phyloP scores from a whole-genome alignment of 2,797 vertebrate species.

The Iguana delicatissima region DNA sequence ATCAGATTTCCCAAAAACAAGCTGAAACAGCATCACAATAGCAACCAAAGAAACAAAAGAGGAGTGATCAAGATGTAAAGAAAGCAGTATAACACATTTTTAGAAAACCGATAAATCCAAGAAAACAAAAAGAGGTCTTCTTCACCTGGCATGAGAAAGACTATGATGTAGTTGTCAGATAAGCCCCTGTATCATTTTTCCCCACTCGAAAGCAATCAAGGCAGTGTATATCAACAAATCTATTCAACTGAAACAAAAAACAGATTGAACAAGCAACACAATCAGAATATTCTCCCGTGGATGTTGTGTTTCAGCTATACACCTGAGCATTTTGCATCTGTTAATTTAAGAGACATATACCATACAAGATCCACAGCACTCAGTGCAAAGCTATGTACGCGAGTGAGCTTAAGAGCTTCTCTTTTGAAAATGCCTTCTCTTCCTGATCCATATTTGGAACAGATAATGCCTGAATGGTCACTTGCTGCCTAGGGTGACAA shows the following conservation, averaged over 20 bases:
- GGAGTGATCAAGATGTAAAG: not conserved
- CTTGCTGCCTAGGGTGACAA: constrained; percentile 17
- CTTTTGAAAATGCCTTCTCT: not conserved
- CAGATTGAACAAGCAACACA: no score
- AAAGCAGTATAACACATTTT: not conserved
- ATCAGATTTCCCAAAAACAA: not conserved
- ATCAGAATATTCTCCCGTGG: not conserved
- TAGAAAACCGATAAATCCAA: not conserved
- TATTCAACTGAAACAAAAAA: not conserved
- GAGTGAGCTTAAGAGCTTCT: not conserved
- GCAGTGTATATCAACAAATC: not conserved
- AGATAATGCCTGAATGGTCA: not conserved
- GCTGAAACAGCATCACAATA: not conserved
- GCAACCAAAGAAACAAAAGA: not conserved
- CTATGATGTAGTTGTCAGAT: no score
- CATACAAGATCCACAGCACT: not conserved
- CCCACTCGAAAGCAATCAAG: not conserved
- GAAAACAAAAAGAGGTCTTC: not conserved
- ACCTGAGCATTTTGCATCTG: no score
- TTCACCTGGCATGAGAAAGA: not conserved
- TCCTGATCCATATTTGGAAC: not conserved
- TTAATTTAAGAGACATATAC: no score
- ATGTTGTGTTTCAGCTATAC: not conserved
- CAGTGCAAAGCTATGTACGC: no score
- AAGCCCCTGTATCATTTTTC: no score